These are phyloP conservation scores for Conchocele bisecta DNA, from an alignment of 2,888 invertebrate genomes.

Conservation along the genomic window DNA sequence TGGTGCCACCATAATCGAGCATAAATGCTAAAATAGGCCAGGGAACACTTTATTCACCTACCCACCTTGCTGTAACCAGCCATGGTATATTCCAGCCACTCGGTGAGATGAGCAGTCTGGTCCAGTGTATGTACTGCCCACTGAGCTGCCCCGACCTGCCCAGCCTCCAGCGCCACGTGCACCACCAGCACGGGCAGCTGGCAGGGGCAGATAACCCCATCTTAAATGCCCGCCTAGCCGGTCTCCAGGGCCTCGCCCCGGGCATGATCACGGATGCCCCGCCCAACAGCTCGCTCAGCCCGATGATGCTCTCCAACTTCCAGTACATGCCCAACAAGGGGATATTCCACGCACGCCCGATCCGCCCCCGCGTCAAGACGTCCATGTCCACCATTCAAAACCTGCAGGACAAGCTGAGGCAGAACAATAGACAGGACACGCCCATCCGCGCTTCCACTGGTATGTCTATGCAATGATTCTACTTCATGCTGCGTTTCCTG, in stretches of 20 bases:
- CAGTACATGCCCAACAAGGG: conserved; percentile 21
- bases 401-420: conserved; percentile 51
- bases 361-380: conserved; percentile 19
- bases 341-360: conserved; percentile 5
- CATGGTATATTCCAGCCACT: too few species aligned
- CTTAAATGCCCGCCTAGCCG: conserved; percentile 36
- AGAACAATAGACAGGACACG: conserved; percentile 35
- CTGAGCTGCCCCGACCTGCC: conserved; percentile 60
- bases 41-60: too few species aligned
- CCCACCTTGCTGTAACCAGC: too few species aligned
- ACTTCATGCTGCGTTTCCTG: too few species aligned
- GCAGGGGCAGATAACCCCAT: conserved; percentile 17
- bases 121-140: conserved; percentile 65
- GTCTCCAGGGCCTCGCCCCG: conserved; percentile 19
- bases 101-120: conserved; percentile 33
- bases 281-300: background rate
- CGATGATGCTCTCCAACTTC: conserved; percentile 11
- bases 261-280: conserved; percentile 30
- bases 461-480: too few species aligned
- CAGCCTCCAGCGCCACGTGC: conserved; percentile 55
- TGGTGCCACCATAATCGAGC: too few species aligned
- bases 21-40: too few species aligned
- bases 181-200: conserved; percentile 44
- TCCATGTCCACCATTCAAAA: conserved; percentile 33
- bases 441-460: conserved; percentile 29